Conservation (phyloP, 2,888 invertebrate genomes). For the Zhuqinia jingwanae region DNA sequence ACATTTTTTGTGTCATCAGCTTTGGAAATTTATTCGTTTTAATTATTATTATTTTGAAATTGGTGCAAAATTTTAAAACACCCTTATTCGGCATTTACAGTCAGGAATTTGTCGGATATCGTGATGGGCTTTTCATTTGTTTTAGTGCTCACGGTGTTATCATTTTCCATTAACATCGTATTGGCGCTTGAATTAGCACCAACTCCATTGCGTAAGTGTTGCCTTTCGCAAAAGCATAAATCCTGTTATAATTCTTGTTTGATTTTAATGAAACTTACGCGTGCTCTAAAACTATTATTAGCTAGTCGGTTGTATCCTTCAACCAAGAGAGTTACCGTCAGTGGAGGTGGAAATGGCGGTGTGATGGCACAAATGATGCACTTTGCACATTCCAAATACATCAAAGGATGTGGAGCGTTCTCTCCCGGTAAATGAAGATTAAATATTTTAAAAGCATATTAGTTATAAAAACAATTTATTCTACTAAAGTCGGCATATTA, state of each 20-base stretch:
- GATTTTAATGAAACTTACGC: too few relatives aligned
- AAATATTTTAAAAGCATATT: not conserved
- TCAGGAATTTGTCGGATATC: not conserved
- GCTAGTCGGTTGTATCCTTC: slow-evolving; percentile 31
- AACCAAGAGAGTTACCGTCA: slow-evolving; percentile 46
- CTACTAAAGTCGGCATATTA: too few relatives aligned
- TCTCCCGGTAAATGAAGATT: slow-evolving; percentile 19
- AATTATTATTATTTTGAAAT: not conserved
- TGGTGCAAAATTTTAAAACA: not conserved
- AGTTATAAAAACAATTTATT: not conserved
- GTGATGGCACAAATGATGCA: slow-evolving; percentile 40
- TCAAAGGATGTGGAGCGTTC: slow-evolving; percentile 42
- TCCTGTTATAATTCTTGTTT: too few relatives aligned
- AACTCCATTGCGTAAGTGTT: slow-evolving; percentile 49
- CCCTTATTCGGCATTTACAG: too few relatives aligned
- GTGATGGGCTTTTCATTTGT: not conserved
- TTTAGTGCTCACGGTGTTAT: not conserved
- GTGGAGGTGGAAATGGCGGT: slow-evolving; percentile 40
- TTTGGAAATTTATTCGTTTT: too few relatives aligned
- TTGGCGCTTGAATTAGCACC: slow-evolving; percentile 46
- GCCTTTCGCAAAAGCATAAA: too few relatives aligned
- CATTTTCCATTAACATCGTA: not conserved
- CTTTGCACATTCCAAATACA: slow-evolving; percentile 35
- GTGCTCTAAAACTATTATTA: not conserved
- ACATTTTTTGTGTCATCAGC: too few relatives aligned